Percentiles rank a stretch among this genome's conserved stretches.
Evolutionary conservation across 1,140 invertebrate genomes (phyloP).

Genomic region (Papilio polytes): DNA sequence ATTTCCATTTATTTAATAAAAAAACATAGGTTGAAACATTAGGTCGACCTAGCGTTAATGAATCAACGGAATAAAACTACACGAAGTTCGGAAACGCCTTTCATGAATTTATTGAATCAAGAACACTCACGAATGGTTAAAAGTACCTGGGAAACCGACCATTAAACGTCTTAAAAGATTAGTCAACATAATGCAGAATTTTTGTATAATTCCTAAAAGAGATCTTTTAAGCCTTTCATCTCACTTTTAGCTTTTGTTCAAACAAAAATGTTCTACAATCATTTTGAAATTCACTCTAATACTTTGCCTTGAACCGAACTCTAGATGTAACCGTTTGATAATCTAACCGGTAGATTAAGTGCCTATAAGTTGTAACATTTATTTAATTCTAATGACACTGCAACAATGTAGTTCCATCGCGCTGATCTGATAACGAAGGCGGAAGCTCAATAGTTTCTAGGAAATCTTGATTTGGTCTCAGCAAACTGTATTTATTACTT

Average conservation of each 20-base stretch:
- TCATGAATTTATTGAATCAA: too few species aligned
- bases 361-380: background rate
- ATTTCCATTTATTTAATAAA: too few species aligned
- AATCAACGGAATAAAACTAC: too few species aligned
- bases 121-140: too few species aligned
- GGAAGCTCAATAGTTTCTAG: constrained; percentile 7
- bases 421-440: constrained; percentile 22
- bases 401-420: constrained; percentile 10
- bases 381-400: constrained; percentile 22
- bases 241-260: background rate
- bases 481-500: background rate
- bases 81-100: too few species aligned
- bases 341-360: background rate
- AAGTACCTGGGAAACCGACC: too few species aligned
- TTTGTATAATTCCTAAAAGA: too few species aligned
- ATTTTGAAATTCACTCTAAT: background rate
- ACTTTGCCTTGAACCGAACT: background rate
- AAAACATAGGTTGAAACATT: too few species aligned
- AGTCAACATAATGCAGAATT: too few species aligned
- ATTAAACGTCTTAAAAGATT: too few species aligned
- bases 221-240: background rate
- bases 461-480: constrained; percentile 24
- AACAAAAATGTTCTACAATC: background rate
- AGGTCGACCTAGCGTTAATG: too few species aligned
- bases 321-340: constrained; percentile 21